phyloP scores from a whole-genome alignment of 2,113 vertebrate species.

The Rattus norvegicus region DNA sequence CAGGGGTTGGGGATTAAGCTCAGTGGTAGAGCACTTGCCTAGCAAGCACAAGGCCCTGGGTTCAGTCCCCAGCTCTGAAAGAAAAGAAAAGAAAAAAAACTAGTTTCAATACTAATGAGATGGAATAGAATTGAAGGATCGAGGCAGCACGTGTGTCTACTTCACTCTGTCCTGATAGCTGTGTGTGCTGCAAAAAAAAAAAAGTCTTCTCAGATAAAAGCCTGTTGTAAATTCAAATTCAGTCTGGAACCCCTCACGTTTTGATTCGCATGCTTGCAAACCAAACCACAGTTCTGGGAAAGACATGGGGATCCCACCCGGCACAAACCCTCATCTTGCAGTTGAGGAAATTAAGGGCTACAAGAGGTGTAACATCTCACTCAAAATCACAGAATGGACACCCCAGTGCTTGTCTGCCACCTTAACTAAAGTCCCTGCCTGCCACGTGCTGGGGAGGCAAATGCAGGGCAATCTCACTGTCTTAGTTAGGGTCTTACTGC shows the following conservation, averaged over 20 bases:
- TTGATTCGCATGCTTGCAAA: background rate
- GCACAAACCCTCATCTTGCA: background rate
- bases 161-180: background rate
- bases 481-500: no score
- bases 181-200: background rate
- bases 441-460: no score
- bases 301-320: no score
- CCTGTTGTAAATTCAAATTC: constrained; percentile 9
- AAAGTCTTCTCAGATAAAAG: background rate
- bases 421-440: background rate
- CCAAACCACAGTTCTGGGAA: background rate
- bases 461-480: background rate
- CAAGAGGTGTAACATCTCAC: background rate
- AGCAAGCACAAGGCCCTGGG: no score
- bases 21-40: no score
- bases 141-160: background rate
- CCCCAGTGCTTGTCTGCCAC: background rate
- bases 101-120: background rate
- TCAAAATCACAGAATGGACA: background rate
- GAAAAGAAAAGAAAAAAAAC: no score
- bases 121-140: background rate
- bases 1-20: no score
- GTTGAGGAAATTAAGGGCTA: background rate
- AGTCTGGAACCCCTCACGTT: background rate
- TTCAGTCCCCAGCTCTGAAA: no score